phyloP scores from a whole-genome alignment of 2,113 vertebrate genomes.

The Salvelinus fontinalis region DNA sequence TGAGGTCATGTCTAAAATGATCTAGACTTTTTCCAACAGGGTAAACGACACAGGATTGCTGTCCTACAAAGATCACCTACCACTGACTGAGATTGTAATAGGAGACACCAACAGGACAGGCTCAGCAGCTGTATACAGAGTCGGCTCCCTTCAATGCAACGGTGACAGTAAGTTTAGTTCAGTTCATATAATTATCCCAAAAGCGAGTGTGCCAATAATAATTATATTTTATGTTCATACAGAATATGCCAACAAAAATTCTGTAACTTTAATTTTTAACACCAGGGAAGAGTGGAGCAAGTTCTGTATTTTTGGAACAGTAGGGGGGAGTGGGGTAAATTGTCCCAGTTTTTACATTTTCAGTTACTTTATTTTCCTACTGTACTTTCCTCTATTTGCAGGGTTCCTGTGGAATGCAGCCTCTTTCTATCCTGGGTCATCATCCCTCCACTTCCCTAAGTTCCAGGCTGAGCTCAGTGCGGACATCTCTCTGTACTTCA shows the following conservation, averaged over 20 bases:
- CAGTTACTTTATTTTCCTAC: not conserved
- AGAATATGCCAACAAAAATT: too few relatives aligned
- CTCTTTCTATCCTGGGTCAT: constrained; percentile 79
- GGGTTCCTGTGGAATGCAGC: constrained; percentile 87
- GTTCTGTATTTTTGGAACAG: too few relatives aligned
- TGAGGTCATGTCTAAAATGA: not conserved
- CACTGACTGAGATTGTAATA: constrained; percentile 84
- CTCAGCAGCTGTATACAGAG: constrained; percentile 83
- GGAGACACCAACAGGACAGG: constrained; percentile 83
- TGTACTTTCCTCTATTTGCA: constrained; percentile 57
- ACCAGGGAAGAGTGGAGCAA: too few relatives aligned
- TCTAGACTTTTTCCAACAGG: constrained; percentile 65
- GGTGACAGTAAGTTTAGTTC: constrained; percentile 81
- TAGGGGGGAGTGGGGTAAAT: too few relatives aligned
- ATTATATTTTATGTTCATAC: too few relatives aligned
- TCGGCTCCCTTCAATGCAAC: constrained; percentile 85
- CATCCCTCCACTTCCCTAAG: constrained; percentile 82
- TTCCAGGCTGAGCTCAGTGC: constrained; percentile 80
- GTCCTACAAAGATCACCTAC: constrained; percentile 87
- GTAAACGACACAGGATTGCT: constrained; percentile 83
- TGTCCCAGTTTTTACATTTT: not conserved
- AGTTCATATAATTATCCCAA: too few relatives aligned
- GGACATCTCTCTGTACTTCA: constrained; percentile 88
- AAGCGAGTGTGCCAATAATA: too few relatives aligned
- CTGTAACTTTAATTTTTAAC: too few relatives aligned